phyloP scores from a whole-genome alignment of 1,140 invertebrate species.

The Battus philenor region DNA sequence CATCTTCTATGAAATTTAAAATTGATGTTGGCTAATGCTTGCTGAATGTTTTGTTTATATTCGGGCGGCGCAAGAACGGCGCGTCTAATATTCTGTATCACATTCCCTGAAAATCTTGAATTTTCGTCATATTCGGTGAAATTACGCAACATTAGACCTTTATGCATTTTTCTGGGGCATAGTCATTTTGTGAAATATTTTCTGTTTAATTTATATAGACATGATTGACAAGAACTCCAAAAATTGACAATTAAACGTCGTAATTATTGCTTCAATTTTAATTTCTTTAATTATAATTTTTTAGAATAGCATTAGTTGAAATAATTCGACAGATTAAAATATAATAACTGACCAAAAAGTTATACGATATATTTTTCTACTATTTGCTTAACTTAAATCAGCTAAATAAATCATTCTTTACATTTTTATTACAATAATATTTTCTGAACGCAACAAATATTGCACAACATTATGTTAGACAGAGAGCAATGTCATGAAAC shows the following conservation, averaged over 20 bases:
- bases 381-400: no score
- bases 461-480: no score
- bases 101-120: constrained; percentile 37
- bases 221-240: neutral
- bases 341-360: no score
- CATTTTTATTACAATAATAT: no score
- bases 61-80: constrained; percentile 39
- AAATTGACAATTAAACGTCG: no score
- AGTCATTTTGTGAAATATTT: constrained; percentile 26
- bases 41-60: constrained; percentile 44
- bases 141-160: constrained; percentile 43
- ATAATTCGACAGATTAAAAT: no score
- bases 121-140: constrained; percentile 40
- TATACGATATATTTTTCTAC: no score
- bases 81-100: constrained; percentile 45
- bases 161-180: constrained; percentile 37
- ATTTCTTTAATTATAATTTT: no score
- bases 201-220: constrained; percentile 17
- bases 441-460: no score
- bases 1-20: constrained; percentile 57
- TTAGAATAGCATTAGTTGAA: no score
- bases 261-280: no score
- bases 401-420: no score
- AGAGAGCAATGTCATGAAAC: constrained; percentile 12
- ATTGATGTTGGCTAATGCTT: constrained; percentile 47